Evolutionary conservation across 2,113 vertebrate genomes (phyloP).

Genomic region (Zootoca vivipara): DNA sequence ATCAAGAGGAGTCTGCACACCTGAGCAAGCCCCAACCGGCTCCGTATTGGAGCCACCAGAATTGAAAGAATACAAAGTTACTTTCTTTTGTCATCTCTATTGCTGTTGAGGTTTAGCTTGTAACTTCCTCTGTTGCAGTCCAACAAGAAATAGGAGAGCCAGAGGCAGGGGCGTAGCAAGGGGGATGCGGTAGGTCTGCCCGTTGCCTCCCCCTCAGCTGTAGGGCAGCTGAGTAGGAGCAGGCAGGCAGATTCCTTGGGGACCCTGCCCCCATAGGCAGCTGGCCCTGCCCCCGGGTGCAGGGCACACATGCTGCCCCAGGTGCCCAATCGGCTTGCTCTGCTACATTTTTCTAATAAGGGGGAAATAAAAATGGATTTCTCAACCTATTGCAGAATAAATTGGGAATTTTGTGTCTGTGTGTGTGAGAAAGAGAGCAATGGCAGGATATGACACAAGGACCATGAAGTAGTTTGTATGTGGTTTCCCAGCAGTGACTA

Average conservation of each 20-base stretch:
- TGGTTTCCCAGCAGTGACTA: background rate
- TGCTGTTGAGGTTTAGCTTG: background rate
- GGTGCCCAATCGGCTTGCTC: no score
- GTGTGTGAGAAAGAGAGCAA: background rate
- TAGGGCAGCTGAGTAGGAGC: no score
- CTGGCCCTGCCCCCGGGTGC: no score
- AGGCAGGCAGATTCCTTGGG: no score
- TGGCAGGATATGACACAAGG: background rate
- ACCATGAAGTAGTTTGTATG: background rate
- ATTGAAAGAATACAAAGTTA: background rate
- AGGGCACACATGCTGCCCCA: no score
- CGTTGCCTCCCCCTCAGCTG: no score
- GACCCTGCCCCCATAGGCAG: no score
- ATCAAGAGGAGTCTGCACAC: background rate
- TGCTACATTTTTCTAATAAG: background rate
- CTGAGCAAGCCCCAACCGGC: no score
- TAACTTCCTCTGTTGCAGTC: background rate
- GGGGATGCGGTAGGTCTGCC: no score
- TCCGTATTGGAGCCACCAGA: background rate
- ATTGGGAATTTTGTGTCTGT: rapidly evolving
- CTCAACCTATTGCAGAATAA: background rate
- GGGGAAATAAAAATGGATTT: background rate
- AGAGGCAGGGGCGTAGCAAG: no score
- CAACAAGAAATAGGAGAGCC: no score
- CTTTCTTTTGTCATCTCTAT: no score